Evolutionary conservation across 2,797 vertebrate species (phyloP).

Genomic region (Lycodopsis pacificus): DNA sequence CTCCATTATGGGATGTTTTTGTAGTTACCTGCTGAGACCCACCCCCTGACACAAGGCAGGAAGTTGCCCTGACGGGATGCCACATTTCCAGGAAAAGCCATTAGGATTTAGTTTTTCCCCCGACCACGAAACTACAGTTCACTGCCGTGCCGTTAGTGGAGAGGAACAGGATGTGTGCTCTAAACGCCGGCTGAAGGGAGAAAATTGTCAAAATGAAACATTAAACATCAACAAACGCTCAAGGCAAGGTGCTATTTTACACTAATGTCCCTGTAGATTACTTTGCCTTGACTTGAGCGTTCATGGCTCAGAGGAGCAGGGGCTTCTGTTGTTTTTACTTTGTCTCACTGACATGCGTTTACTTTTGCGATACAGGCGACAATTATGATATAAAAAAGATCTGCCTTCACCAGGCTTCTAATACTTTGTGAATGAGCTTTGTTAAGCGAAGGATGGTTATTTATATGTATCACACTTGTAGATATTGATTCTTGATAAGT

Average conservation of each 20-base stretch:
- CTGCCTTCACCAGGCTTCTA: background rate
- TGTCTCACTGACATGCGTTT: conserved; percentile 32
- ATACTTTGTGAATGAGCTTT: background rate
- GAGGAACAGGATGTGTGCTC: conserved; percentile 67
- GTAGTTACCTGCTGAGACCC: conserved; percentile 80
- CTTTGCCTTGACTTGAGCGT: conserved; percentile 63
- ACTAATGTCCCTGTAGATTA: conserved; percentile 70
- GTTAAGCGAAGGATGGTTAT: background rate
- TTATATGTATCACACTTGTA: background rate
- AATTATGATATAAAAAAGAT: conserved; percentile 17
- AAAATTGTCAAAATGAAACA: conserved; percentile 79
- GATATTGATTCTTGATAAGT: background rate
- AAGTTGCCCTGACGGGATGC: conserved; percentile 53
- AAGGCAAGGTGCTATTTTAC: conserved; percentile 71
- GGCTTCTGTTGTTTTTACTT: conserved; percentile 50
- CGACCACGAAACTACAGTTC: conserved; percentile 54
- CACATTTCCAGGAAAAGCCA: conserved; percentile 65
- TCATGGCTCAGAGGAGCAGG: conserved; percentile 48
- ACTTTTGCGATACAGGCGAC: conserved; percentile 16
- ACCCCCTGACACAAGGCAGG: conserved; percentile 66
- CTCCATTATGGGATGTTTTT: conserved; percentile 83
- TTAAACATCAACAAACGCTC: conserved; percentile 76
- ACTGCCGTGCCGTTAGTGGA: conserved; percentile 56
- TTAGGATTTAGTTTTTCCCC: conserved; percentile 30
- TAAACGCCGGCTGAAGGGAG: conserved; percentile 59